phyloP scores from a whole-genome alignment of 2,888 invertebrate genomes.

The Drosophila gaucha region DNA sequence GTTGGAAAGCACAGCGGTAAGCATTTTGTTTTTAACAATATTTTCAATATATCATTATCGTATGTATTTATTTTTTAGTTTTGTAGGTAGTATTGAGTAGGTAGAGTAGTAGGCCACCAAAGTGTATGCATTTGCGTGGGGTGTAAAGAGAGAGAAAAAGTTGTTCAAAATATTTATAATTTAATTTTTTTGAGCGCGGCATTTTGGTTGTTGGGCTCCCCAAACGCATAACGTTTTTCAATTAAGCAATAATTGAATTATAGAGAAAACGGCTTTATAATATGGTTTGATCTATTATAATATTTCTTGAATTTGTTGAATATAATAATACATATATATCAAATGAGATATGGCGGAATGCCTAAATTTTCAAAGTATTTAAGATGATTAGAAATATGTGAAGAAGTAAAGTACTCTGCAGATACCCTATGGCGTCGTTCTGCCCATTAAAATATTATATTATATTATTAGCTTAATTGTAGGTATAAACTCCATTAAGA shows the following conservation, averaged over 20 bases:
- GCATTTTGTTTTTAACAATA: slow-evolving; percentile 49
- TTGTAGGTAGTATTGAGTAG: slow-evolving; percentile 69
- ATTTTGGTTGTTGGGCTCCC: slow-evolving; percentile 3
- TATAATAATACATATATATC: not conserved
- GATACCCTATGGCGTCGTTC: too few species aligned
- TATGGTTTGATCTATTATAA: too few species aligned
- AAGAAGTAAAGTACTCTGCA: too few species aligned
- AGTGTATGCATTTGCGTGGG: slow-evolving; percentile 77
- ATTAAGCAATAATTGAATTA: slow-evolving; percentile 25
- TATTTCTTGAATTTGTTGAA: too few species aligned
- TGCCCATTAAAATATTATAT: too few species aligned
- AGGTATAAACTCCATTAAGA: too few species aligned
- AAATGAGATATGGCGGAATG: not conserved
- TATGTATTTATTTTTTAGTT: slow-evolving; percentile 49
- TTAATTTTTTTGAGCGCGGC: slow-evolving; percentile 51
- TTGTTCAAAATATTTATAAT: slow-evolving; percentile 66
- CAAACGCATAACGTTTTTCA: slow-evolving; percentile 11
- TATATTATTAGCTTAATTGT: too few species aligned
- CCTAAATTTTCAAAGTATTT: too few species aligned
- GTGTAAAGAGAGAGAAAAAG: slow-evolving; percentile 78
- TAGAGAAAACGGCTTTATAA: too few species aligned
- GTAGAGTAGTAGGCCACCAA: slow-evolving; percentile 78
- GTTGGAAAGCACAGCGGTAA: slow-evolving; percentile 72
- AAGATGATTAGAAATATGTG: too few species aligned
- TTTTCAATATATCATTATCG: slow-evolving; percentile 42